A percentile compares a stretch with the other conserved stretches of the same genome.
Evolutionary conservation across 2,113 vertebrate species (phyloP).

Genomic region (Riparia riparia): DNA sequence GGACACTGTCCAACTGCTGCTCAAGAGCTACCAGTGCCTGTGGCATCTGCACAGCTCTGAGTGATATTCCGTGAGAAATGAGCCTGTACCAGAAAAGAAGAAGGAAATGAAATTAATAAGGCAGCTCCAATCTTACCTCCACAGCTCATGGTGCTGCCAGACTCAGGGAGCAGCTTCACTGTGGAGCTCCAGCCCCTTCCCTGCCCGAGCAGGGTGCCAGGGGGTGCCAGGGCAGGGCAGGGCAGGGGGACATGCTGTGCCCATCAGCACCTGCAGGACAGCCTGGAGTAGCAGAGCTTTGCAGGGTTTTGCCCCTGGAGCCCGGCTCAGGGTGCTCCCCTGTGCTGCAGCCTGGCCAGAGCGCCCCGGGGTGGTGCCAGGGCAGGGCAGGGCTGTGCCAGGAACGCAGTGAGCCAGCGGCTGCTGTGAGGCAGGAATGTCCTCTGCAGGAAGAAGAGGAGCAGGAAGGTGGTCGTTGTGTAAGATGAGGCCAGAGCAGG

Average conservation of each 20-base stretch:
- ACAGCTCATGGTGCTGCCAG: rapidly evolving
- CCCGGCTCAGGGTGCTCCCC: neutral
- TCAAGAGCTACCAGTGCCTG: neutral
- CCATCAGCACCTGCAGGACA: neutral
- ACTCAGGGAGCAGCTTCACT: neutral
- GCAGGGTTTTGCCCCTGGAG: neutral
- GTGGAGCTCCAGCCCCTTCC: neutral
- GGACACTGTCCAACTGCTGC: neutral
- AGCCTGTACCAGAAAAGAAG: neutral
- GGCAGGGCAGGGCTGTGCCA: neutral
- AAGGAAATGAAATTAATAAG: neutral
- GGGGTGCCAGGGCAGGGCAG: neutral
- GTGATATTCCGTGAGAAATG: neutral
- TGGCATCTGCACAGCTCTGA: neutral
- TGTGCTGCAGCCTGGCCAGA: neutral
- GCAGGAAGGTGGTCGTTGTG: neutral
- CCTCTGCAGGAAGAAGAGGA: neutral
- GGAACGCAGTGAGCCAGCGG: neutral
- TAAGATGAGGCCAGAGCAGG: neutral
- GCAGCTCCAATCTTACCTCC: neutral
- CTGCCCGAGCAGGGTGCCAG: neutral
- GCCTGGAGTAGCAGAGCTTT: neutral
- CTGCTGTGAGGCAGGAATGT: neutral
- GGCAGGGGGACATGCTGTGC: rapidly evolving
- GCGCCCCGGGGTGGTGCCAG: neutral